Conservation (phyloP, 2,797 vertebrate genomes). For the Pipistrellus nathusii region DNA sequence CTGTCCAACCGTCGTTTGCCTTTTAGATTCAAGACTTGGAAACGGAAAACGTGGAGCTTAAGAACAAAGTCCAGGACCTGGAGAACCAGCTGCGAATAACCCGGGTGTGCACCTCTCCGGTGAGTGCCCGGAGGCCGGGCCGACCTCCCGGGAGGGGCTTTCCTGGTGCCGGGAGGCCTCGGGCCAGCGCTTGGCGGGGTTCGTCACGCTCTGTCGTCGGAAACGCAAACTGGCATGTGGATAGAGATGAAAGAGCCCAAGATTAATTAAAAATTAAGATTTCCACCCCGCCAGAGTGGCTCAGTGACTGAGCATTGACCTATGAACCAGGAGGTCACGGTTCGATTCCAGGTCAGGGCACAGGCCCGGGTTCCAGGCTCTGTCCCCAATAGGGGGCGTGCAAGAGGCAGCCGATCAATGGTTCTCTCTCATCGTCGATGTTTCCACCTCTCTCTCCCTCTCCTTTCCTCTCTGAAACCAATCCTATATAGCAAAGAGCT, state of each 20-base stretch:
- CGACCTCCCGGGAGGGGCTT: background rate
- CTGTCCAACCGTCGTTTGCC: slow-evolving; percentile 77
- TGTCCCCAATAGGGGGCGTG: no score
- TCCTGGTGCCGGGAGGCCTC: background rate
- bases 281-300: no score
- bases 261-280: background rate
- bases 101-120: slow-evolving; percentile 91
- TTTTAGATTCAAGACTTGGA: slow-evolving; percentile 98
- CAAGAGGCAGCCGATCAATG: no score
- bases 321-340: no score
- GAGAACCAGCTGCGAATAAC: slow-evolving; percentile 95
- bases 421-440: no score
- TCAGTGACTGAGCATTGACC: no score
- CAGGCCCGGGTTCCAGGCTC: no score
- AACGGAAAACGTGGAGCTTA: slow-evolving; percentile 96
- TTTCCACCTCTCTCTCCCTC: no score
- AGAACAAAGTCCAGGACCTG: slow-evolving; percentile 95
- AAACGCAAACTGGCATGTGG: background rate
- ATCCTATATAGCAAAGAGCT: no score
- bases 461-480: no score
- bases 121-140: slow-evolving; percentile 87
- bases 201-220: background rate
- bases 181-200: background rate
- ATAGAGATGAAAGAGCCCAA: background rate
- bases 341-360: no score